Percentiles rank a stretch among this genome's conserved stretches.
phyloP scores from a whole-genome alignment of 2,797 vertebrate species.

The Esox lucius region DNA sequence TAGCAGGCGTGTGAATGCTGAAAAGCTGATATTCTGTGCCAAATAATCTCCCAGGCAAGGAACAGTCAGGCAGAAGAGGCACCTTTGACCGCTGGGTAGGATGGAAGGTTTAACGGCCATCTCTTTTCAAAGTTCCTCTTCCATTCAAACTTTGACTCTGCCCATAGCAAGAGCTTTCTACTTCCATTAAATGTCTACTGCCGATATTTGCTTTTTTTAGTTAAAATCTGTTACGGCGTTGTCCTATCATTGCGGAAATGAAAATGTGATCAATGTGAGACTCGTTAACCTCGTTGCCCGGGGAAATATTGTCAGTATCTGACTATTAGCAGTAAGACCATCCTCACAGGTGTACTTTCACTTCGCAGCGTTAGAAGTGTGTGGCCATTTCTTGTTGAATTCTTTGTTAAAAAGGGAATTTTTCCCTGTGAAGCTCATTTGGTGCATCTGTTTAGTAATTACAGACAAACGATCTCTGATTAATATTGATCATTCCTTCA shows the following conservation, averaged over 20 bases:
- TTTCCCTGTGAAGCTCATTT: slow-evolving; percentile 32
- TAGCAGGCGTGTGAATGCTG: slow-evolving; percentile 9
- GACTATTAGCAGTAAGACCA: background rate
- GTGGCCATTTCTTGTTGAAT: background rate
- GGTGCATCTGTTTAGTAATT: slow-evolving; percentile 43
- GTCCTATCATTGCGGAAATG: background rate
- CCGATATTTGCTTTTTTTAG: background rate
- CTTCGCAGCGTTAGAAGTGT: background rate
- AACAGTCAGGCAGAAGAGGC: background rate
- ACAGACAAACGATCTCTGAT: slow-evolving; percentile 33
- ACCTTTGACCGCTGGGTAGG: background rate
- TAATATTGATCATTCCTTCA: slow-evolving; percentile 53
- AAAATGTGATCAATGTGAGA: background rate
- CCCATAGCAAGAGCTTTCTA: background rate
- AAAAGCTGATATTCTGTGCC: slow-evolving; percentile 5
- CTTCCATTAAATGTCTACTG: too few relatives aligned
- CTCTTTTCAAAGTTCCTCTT: background rate
- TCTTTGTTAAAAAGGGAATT: background rate
- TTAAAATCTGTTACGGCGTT: background rate
- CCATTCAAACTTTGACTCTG: background rate
- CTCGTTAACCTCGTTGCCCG: background rate
- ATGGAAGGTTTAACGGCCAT: background rate
- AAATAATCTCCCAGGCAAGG: background rate
- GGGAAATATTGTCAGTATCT: background rate
- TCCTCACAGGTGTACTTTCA: background rate